Evolutionary conservation across 2,113 vertebrate species (phyloP).

Genomic region (Pseudorectes ferrugineus): DNA sequence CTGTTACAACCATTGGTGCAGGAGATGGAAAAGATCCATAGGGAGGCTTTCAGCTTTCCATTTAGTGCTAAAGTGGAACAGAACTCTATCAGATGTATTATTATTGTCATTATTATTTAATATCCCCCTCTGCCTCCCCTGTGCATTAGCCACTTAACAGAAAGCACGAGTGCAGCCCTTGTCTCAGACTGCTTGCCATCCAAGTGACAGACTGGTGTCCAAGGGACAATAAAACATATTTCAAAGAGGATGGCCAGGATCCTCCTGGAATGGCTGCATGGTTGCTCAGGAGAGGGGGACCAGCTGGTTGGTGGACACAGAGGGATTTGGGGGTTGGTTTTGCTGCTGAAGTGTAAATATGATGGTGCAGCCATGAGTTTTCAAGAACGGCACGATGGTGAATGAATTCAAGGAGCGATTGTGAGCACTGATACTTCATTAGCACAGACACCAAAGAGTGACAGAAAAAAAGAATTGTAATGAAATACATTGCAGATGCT

Average conservation of each 20-base stretch:
- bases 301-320: neutral
- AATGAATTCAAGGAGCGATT: neutral
- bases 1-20: conserved; percentile 15
- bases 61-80: conserved; percentile 38
- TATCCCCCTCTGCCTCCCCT: neutral
- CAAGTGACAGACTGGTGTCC: neutral
- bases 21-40: neutral
- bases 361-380: neutral
- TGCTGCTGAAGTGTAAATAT: neutral
- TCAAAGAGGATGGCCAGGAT: neutral
- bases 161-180: neutral
- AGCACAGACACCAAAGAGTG: neutral
- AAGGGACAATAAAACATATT: neutral
- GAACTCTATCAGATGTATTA: conserved; percentile 40
- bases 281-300: neutral
- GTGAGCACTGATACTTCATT: neutral
- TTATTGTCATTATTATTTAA: conserved; percentile 64
- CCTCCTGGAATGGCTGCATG: neutral
- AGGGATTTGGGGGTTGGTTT: neutral
- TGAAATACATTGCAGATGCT: neutral
- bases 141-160: neutral
- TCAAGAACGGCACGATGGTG: neutral
- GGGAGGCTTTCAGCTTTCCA: conserved; percentile 58
- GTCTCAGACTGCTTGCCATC: neutral
- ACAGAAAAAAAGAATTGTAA: neutral